A percentile compares a stretch with the other conserved stretches of the same genome.
Evolutionary conservation across 2,113 vertebrate genomes (phyloP).

Genomic region (Rana temporaria): DNA sequence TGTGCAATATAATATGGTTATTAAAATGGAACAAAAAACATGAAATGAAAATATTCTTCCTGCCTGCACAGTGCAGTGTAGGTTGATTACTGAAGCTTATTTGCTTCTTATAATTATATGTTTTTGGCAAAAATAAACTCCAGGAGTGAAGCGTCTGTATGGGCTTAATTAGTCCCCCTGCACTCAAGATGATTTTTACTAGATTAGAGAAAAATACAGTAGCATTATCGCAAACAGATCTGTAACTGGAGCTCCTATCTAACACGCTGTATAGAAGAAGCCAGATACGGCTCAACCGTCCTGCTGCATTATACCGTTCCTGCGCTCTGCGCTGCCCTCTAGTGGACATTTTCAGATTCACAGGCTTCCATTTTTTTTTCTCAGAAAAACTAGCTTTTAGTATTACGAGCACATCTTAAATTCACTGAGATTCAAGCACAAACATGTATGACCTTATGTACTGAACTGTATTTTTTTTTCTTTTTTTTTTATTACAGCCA

Average conservation of each 20-base stretch:
- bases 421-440: conserved; percentile 15
- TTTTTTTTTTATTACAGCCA: conserved; percentile 9
- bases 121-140: conserved; percentile 41
- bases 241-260: conserved; percentile 11
- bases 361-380: neutral
- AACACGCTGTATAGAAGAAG: neutral
- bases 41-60: neutral
- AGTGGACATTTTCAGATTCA: conserved; percentile 54
- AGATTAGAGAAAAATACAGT: conserved; percentile 29
- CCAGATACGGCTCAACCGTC: neutral
- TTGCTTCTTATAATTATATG: conserved; percentile 48
- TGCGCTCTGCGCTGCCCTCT: conserved; percentile 64
- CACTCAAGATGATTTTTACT: conserved; percentile 24
- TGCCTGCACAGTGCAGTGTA: conserved; percentile 21
- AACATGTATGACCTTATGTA: conserved; percentile 29
- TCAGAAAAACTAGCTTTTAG: neutral
- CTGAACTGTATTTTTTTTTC: conserved; percentile 33
- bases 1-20: neutral
- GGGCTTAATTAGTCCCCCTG: conserved; percentile 48
- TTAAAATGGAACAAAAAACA: neutral
- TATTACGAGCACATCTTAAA: conserved; percentile 15
- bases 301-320: neutral
- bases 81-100: conserved; percentile 44
- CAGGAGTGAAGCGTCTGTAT: conserved; percentile 40
- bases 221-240: conserved; percentile 38